These are phyloP conservation scores for Thecophora atra DNA, from an alignment of 2,888 invertebrate genomes.

Conservation along the genomic window DNA sequence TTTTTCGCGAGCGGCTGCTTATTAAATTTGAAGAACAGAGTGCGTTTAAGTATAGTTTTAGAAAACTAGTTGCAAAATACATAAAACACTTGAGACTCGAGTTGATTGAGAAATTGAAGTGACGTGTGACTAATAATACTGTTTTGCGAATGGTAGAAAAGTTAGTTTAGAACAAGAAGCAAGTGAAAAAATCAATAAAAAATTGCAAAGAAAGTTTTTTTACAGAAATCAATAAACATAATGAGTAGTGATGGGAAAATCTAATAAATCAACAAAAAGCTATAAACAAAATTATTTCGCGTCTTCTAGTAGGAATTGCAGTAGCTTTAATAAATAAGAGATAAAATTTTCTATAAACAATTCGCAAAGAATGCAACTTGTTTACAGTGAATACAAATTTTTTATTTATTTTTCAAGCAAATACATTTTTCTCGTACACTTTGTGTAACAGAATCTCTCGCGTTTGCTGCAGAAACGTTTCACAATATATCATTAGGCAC, in stretches of 20 bases:
- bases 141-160: not conserved
- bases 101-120: not conserved
- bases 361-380: no score
- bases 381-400: no score
- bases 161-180: not conserved
- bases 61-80: not conserved
- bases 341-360: no score
- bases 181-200: conserved; percentile 1
- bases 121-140: not conserved
- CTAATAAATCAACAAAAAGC: not conserved
- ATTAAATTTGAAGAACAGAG: not conserved
- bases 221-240: not conserved
- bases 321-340: no score
- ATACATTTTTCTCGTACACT: no score
- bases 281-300: not conserved
- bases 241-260: not conserved
- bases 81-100: not conserved
- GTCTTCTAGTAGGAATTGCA: no score
- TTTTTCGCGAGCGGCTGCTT: not conserved
- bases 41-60: conserved; percentile 21
- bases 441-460: no score
- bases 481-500: no score
- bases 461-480: no score
- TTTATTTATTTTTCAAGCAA: no score
- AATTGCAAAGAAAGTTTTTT: not conserved